Evolutionary conservation across 2,797 vertebrate genomes (phyloP), one percentile per base, ranked within the genome.

Genomic region (Phataginus tricuspis): DNA sequence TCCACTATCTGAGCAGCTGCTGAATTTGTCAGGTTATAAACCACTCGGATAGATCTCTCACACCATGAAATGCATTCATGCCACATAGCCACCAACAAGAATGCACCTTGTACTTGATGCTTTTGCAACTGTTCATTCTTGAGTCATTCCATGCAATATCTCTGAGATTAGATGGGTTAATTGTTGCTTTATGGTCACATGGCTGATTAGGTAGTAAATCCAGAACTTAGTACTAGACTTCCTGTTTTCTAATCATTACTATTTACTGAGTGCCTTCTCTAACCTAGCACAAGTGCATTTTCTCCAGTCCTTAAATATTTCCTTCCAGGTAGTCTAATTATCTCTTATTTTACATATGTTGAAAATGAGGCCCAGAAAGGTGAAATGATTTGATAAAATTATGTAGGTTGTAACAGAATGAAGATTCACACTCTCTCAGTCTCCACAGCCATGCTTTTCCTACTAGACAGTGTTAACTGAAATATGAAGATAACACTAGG

Each of bases 341-440:
- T 93, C 72, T 42, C 25, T 93, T 19, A 90, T 78, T 96, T 97
- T 89, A 34, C 3, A 29, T 42, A 18, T 64, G 2, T 78, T 87
- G 37, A 85, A 88, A 94, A 74, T 39, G 16, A 82, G 37, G 13
- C 7, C 78, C 53, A 45, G 39, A 75, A 94, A 90, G 27, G 51
- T 86, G 59, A 94, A 87, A 63, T 71, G 27, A 80, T 84, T 94
- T 92, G n/a, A 45, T 88, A 82, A 92, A 90, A 82, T 72, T 18
- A 45, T 18, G 5, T 86, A 69, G 25, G 2, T 85, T 6, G 2
- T 53, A 87, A 72, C 64, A 94, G 75, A 78, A 89, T 23, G 31
- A 94, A 6, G 15, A 61, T 66, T 95, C 63, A 84, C 11, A 51
- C 23, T 45, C 10, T 82, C 49, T 79, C 29, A 7, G 3, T 63